Base-by-base conservation (phyloP, 30 jellyfish, hydroid and myxozoan genomes). In the Phacellophora camtschatica region DNA sequence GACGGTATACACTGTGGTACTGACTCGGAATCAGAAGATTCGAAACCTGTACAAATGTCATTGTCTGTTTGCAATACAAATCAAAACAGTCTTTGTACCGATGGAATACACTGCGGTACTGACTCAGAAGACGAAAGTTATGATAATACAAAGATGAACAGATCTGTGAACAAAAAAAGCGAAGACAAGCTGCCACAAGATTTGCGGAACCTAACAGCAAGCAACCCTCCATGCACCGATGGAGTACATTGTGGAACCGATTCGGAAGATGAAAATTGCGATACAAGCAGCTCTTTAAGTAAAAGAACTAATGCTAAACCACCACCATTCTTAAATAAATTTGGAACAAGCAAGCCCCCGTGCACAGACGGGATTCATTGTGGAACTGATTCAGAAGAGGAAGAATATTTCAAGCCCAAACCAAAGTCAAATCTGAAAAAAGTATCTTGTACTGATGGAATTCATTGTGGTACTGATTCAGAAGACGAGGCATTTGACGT, bases 1-100 rank as follows among this genome's bases (percentile, higher is more conserved):
- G 91, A 80, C 54, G 96, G 96, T 28, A 74, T 85, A 27, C 96
- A 85, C 39, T 85, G 96, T 51, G 96, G 96, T 15, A 85, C 96
- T 10, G 96, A 85, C 64, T 77, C 86, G 33, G 96, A 85, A 55
- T n/a, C n/a, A n/a, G n/a, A n/a, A n/a, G n/a, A n/a, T n/a, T n/a
- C n/a, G n/a, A n/a, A n/a, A n/a, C n/a, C n/a, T n/a, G n/a, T n/a
- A n/a, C n/a, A n/a, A n/a, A n/a, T n/a, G n/a, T n/a, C n/a, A n/a
- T n/a, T n/a, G n/a, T n/a, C n/a, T n/a, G n/a, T n/a, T n/a, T n/a
- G n/a, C n/a, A n/a, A n/a, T n/a, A n/a, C n/a, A n/a, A n/a, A n/a
- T n/a, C n/a, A n/a, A n/a, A n/a, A n/a, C n/a, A n/a, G n/a, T n/a
- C n/a, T n/a, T n/a, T 82, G 92, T 62, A 39, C 77, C 15, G 92